These are phyloP conservation scores for Ariopsis seemanni DNA, from an alignment of 2,113 vertebrate genomes.

Conservation along the genomic window DNA sequence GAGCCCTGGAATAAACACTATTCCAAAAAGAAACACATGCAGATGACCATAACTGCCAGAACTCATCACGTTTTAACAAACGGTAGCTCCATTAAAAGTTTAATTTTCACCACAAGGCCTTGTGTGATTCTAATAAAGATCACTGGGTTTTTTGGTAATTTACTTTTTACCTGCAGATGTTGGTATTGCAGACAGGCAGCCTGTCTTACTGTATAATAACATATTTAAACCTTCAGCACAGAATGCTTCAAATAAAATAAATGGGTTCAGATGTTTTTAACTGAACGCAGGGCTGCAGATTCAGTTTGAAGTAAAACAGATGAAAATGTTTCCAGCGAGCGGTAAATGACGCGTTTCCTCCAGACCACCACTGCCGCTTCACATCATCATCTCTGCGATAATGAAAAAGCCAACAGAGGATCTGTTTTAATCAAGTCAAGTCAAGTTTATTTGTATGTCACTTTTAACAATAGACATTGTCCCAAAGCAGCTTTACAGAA, in stretches of 20 bases:
- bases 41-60: background rate
- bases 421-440: background rate
- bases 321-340: background rate
- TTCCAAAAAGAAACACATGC: background rate
- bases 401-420: constrained; percentile 1
- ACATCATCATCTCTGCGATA: constrained; percentile 1
- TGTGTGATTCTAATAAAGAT: background rate
- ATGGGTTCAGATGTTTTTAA: background rate
- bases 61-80: background rate
- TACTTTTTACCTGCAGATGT: background rate
- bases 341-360: background rate
- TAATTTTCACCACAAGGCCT: background rate
- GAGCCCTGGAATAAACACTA: background rate
- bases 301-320: background rate
- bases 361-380: background rate
- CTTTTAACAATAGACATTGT: too few relatives aligned
- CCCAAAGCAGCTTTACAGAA: too few relatives aligned
- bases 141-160: background rate
- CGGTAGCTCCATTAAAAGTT: background rate
- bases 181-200: background rate
- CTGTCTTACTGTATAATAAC: background rate
- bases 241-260: too few relatives aligned
- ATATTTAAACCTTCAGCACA: background rate
- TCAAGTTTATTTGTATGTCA: too few relatives aligned
- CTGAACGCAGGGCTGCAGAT: background rate